These are phyloP conservation scores for Chlorospingus semifuscus DNA, from an alignment of 2,797 vertebrate species.

Conservation along the genomic window DNA sequence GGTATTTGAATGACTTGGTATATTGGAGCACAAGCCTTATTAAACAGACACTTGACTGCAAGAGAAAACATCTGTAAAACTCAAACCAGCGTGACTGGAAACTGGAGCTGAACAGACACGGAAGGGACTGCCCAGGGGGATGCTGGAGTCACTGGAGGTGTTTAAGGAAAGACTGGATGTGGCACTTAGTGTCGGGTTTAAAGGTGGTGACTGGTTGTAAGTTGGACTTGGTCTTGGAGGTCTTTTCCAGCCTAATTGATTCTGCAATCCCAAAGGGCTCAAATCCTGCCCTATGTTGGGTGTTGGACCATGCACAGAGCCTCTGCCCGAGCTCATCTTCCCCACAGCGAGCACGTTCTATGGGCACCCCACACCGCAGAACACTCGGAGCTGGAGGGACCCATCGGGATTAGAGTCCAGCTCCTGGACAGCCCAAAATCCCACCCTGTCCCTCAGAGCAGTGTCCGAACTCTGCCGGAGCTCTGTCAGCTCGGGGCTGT, in stretches of 20 bases:
- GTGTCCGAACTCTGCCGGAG: background rate
- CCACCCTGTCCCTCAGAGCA: background rate
- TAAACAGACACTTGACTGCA: accelerated
- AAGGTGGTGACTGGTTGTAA: too few relatives aligned
- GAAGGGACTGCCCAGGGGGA: background rate
- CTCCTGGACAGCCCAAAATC: background rate
- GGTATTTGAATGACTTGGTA: background rate
- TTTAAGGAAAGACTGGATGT: background rate
- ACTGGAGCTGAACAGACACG: background rate
- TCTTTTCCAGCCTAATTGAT: background rate
- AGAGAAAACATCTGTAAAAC: background rate
- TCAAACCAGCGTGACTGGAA: background rate
- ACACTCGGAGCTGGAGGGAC: background rate
- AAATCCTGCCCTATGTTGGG: background rate
- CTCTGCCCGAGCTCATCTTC: too few relatives aligned
- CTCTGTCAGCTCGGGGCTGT: background rate
- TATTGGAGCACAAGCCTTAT: background rate
- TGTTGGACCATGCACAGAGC: accelerated
- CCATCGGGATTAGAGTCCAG: accelerated
- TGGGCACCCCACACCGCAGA: accelerated
- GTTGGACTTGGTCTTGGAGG: background rate
- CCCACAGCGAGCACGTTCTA: accelerated
- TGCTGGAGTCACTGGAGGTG: background rate
- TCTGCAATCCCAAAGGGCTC: background rate
- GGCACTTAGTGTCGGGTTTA: background rate